phyloP scores from a whole-genome alignment of 2,113 vertebrate species.

The Chloropsis cyanopogon region DNA sequence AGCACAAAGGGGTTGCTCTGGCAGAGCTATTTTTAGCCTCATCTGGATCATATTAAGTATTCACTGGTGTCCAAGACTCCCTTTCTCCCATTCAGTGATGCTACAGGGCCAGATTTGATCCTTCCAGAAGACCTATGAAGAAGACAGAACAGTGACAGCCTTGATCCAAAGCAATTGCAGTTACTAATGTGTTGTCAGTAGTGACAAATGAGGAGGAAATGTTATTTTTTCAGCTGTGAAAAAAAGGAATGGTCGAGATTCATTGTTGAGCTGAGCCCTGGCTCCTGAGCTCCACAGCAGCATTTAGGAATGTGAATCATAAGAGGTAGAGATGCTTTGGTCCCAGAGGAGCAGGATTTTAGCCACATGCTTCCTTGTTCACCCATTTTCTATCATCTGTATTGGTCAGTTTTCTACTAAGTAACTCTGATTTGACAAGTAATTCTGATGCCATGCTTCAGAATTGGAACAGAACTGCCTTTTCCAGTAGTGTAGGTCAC shows the following conservation, averaged over 20 bases:
- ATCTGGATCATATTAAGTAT: background rate
- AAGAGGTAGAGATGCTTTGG: background rate
- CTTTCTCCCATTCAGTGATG: background rate
- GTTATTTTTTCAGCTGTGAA: background rate
- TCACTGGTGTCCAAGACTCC: background rate
- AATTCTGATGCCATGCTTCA: background rate
- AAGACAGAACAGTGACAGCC: background rate
- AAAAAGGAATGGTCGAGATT: background rate
- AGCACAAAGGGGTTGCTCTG: background rate
- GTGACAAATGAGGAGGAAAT: conserved; percentile 20
- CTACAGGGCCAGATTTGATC: background rate
- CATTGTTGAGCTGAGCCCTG: background rate
- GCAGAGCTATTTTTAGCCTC: background rate
- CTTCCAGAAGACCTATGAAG: background rate
- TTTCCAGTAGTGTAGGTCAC: background rate
- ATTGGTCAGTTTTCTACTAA: background rate
- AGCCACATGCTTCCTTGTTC: background rate
- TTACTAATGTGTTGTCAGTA: background rate
- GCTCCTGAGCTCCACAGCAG: background rate
- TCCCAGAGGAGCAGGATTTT: background rate
- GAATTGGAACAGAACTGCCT: background rate
- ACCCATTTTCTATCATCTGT: background rate
- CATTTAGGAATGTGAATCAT: background rate
- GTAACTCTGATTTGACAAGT: background rate
- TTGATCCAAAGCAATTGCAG: background rate